Evolutionary conservation across 2,113 vertebrate species (phyloP).

Genomic region (Laterallus jamaicensis): DNA sequence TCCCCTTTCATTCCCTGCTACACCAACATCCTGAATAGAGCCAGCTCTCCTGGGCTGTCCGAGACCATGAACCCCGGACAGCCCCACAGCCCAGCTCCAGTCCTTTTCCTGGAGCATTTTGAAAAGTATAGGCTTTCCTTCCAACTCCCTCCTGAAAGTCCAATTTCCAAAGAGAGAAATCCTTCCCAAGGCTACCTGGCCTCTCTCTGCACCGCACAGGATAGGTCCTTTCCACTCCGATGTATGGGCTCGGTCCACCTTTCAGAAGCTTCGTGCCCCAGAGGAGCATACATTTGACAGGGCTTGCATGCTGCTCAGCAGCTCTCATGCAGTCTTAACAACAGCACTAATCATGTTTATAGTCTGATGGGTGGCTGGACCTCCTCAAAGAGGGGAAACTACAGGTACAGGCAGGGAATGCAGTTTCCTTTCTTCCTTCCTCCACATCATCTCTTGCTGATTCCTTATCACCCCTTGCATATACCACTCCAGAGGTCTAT

Average conservation of each 20-base stretch:
- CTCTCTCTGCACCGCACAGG: accelerated
- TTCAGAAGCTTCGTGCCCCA: neutral
- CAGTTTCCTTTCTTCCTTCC: neutral
- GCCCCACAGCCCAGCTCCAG: neutral
- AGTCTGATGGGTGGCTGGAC: neutral
- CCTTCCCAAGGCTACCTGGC: neutral
- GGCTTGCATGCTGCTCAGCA: accelerated
- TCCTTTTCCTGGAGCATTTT: neutral
- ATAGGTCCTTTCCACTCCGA: neutral
- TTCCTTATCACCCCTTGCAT: neutral
- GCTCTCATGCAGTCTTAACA: accelerated
- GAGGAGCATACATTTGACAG: neutral
- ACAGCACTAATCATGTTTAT: neutral
- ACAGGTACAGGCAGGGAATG: neutral
- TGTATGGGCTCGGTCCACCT: accelerated
- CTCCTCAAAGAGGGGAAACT: neutral
- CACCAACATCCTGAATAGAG: neutral
- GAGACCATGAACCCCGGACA: neutral
- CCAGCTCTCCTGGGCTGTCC: neutral
- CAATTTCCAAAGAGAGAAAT: neutral
- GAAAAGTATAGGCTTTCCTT: neutral
- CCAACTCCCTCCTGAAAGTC: neutral
- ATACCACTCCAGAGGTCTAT: neutral
- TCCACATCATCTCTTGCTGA: neutral
- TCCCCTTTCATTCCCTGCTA: neutral